Evolutionary conservation across 37 sponge, comb jelly and placozoan species (phyloP), one percentile per base, ranked within the genome.

Genomic region (Tethya wilhelma): DNA sequence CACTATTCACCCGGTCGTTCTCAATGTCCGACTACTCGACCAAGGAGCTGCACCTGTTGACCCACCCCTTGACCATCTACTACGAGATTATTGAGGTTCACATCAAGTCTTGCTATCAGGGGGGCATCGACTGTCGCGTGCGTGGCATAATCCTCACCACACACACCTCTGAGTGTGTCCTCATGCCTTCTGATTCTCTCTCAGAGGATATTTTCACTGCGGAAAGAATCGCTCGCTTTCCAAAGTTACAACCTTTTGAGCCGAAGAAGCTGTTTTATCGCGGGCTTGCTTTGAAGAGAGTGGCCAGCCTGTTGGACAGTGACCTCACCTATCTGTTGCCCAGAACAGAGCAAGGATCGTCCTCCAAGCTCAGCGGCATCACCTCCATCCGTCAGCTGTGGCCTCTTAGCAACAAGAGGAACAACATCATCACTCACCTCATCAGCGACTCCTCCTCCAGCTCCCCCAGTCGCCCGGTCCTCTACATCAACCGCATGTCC

Each of bases 401-500:
- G 77, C 95, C 91, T 0, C 81, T 95, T 12, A 69, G 89, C 37
- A 37, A 40, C 0, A 43, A 59, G 23, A 69, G 95, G 1, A 90
- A 90, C 59, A 78, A 41, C 33, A 34, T 90, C 76, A 90, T 94
- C 37, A 59, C 71, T n/a, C 64, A 89, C 37, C 56, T 86, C 42
- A 64, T 94, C 42, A 49, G 71, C 23, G 74, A 59, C 22, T 90
- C 88, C 1, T 45, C 76, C 41, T 59, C 67, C 56, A 79, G 67
- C 36, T 28, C 82, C 20, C 78, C 89, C 11, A 62, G 67, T 36
- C 58, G 71, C 0, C 95, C 95, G 0, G 38, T 71, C 28, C 42
- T 95, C 19, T 79, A 77, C 83, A 88, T 95, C 82, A 85, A 95
- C 84, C 82, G 95, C 6, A 78, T 85, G n/a, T 49, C 79, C 17